phyloP scores from a whole-genome alignment of 2,113 vertebrate genomes.

The Urocitellus parryii region DNA sequence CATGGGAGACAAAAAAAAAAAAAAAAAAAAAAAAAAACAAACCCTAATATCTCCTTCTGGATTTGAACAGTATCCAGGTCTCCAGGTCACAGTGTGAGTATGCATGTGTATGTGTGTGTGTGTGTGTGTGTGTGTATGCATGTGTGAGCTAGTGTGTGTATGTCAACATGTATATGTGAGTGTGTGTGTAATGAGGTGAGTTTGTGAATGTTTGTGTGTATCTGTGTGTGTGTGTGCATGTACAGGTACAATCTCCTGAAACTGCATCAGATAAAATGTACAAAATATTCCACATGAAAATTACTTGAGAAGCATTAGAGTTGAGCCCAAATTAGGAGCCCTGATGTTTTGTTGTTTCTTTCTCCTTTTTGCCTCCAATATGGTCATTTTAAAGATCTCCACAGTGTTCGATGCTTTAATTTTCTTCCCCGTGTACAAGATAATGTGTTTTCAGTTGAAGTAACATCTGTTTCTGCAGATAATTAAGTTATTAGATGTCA shows the following conservation, averaged over 20 bases:
- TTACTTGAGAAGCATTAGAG: not conserved
- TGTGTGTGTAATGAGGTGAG: not conserved
- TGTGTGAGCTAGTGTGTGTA: no score
- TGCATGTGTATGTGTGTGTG: not conserved
- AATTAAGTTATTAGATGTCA: constrained; percentile 87
- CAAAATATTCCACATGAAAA: not conserved
- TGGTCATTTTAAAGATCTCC: constrained; percentile 72
- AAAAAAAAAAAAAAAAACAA: no score
- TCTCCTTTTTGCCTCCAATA: not conserved
- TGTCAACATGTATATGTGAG: not conserved
- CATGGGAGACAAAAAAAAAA: not conserved
- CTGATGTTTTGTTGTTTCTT: not conserved
- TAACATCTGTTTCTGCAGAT: constrained; percentile 86
- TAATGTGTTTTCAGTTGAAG: constrained; percentile 84
- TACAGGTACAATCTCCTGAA: not conserved
- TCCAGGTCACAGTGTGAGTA: accelerated
- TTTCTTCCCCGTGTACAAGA: constrained; percentile 81
- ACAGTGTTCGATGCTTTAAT: constrained; percentile 57
- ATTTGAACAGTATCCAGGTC: not conserved
- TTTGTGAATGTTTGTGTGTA: not conserved
- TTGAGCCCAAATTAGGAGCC: not conserved
- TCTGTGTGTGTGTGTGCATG: no score
- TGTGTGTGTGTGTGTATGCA: no score
- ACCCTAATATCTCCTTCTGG: not conserved
- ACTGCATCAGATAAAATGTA: not conserved